Conservation (phyloP, 2,888 invertebrate genomes). For the Acleris cristana region DNA sequence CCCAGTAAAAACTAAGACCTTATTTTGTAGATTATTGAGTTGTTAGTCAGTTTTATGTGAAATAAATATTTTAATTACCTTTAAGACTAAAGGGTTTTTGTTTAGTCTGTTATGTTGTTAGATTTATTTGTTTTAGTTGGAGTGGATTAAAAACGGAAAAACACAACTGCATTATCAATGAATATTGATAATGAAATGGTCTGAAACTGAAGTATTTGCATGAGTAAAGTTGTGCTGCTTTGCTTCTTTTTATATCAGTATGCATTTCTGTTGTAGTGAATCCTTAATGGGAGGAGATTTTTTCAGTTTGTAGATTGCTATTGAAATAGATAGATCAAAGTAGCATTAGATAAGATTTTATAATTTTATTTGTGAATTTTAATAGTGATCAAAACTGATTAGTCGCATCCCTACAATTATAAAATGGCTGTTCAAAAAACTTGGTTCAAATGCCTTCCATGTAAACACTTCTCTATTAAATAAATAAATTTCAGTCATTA, state of each 20-base stretch:
- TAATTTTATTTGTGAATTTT: too few species aligned
- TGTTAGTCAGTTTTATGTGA: constrained; percentile 69
- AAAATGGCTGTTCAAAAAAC: background rate
- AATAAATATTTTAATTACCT: constrained; percentile 69
- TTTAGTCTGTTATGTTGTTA: constrained; percentile 43
- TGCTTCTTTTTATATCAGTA: constrained; percentile 31
- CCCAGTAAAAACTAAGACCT: constrained; percentile 66
- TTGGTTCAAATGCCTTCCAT: constrained; percentile 3
- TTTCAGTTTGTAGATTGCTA: too few species aligned
- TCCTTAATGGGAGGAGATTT: background rate
- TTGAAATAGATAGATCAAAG: too few species aligned
- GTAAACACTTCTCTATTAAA: constrained; percentile 57
- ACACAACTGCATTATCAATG: constrained; percentile 33
- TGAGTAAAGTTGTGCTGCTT: constrained; percentile 42
- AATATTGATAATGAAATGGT: constrained; percentile 15
- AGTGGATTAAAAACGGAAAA: constrained; percentile 48
- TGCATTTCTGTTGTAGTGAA: constrained; percentile 7
- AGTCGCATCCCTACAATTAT: background rate
- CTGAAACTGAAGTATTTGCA: constrained; percentile 6
- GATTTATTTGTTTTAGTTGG: constrained; percentile 48
- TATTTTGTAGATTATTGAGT: constrained; percentile 58
- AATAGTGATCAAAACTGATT: background rate
- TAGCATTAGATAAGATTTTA: too few species aligned
- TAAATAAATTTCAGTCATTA: constrained; percentile 68
- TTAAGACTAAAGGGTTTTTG: constrained; percentile 69